Evolutionary conservation across 2,888 invertebrate species (phyloP).

Genomic region (Drosophila phalerata): DNA sequence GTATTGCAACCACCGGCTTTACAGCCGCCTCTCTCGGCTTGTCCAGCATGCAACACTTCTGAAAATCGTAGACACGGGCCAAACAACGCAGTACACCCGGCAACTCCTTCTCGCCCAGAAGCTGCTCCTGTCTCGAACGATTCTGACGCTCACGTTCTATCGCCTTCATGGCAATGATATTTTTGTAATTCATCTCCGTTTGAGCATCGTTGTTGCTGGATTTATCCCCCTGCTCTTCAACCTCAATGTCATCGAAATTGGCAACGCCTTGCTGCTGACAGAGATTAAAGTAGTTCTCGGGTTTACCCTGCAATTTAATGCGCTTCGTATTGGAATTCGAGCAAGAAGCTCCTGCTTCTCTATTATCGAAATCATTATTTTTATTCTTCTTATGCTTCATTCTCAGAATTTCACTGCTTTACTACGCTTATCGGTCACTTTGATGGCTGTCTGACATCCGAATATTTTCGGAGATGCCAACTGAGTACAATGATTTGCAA

Average conservation of each 20-base stretch:
- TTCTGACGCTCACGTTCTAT: neutral
- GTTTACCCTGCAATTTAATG: neutral
- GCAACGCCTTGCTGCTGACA: conserved; percentile 1
- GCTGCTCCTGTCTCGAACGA: neutral
- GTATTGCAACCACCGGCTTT: neutral
- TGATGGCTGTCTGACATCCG: neutral
- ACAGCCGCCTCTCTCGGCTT: neutral
- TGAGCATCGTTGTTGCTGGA: neutral
- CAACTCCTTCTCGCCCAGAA: conserved; percentile 1
- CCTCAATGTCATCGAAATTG: neutral
- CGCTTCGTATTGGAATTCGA: neutral
- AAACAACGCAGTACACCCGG: neutral
- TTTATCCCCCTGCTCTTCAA: neutral
- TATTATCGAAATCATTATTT: neutral
- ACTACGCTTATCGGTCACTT: neutral
- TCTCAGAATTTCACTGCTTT: neutral
- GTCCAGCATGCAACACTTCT: neutral
- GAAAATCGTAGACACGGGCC: neutral
- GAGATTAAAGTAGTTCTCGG: conserved; percentile 5
- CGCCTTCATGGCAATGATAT: neutral
- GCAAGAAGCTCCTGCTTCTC: neutral
- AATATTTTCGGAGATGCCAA: neutral
- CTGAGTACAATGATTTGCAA: neutral
- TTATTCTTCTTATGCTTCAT: conserved; percentile 1
- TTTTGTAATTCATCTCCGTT: neutral